These are phyloP conservation scores for Phaenicophaeus curvirostris DNA, from an alignment of 2,797 vertebrate species.

Conservation along the genomic window DNA sequence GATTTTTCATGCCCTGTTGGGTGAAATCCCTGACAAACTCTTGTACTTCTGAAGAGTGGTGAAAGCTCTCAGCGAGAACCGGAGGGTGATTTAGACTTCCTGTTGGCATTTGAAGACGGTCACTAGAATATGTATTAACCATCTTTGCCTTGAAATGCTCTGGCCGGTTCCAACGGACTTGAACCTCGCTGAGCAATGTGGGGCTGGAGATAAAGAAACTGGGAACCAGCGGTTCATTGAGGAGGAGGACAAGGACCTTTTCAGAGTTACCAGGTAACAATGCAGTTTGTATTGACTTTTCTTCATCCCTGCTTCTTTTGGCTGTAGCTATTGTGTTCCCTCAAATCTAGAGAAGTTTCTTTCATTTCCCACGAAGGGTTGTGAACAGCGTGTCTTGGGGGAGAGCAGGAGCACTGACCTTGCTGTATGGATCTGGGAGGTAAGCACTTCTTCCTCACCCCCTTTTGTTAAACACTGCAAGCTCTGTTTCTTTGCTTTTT, in stretches of 20 bases:
- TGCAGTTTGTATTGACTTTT: not conserved
- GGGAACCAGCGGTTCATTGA: not conserved
- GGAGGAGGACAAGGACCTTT: too few species aligned
- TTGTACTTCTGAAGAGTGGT: not conserved
- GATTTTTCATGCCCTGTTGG: not conserved
- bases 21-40: not conserved
- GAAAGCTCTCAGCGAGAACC: not conserved
- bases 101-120: not conserved
- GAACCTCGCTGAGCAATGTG: not conserved
- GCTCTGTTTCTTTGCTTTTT: not conserved
- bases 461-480: not conserved
- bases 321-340: not conserved
- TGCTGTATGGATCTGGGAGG: not conserved
- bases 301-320: not conserved
- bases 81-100: not conserved
- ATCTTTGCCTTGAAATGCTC: not conserved
- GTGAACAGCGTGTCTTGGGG: fast-evolving
- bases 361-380: not conserved
- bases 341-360: not conserved
- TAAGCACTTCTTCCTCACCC: not conserved
- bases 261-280: not conserved
- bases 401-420: not conserved
- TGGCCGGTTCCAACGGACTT: not conserved
- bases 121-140: not conserved
- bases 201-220: not conserved